Conservation (phyloP, 2,888 invertebrate genomes). For the Standfussiana lucernea region DNA sequence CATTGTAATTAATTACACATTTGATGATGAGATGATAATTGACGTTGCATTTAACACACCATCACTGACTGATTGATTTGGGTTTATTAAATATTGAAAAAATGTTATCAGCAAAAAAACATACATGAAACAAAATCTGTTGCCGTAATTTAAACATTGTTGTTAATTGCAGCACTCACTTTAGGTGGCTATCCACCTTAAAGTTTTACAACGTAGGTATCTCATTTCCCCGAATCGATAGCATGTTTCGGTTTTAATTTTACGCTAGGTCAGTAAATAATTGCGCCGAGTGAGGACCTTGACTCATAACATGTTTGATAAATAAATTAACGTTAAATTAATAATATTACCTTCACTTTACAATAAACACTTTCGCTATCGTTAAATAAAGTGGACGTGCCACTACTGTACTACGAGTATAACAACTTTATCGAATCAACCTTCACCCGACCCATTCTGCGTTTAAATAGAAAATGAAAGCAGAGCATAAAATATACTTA, state of each 20-base stretch:
- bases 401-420: too few species aligned
- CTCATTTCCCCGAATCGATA: background rate
- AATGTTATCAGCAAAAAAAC: background rate
- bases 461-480: background rate
- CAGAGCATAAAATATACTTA: background rate
- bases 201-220: conserved; percentile 5
- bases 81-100: background rate
- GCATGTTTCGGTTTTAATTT: background rate
- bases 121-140: background rate
- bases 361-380: conserved; percentile 22
- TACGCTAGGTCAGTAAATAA: conserved; percentile 6
- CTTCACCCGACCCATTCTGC: background rate
- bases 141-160: background rate
- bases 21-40: background rate
- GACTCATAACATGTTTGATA: conserved; percentile 7
- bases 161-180: conserved; percentile 1
- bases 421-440: background rate
- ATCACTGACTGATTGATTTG: background rate
- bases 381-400: conserved; percentile 2
- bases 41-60: background rate
- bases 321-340: too few species aligned
- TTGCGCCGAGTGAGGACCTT: conserved; percentile 9
- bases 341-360: conserved; percentile 8
- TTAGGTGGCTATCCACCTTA: background rate
- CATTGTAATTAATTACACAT: background rate